Conservation (phyloP, 2,113 vertebrate genomes). For the Furnarius figulus region DNA sequence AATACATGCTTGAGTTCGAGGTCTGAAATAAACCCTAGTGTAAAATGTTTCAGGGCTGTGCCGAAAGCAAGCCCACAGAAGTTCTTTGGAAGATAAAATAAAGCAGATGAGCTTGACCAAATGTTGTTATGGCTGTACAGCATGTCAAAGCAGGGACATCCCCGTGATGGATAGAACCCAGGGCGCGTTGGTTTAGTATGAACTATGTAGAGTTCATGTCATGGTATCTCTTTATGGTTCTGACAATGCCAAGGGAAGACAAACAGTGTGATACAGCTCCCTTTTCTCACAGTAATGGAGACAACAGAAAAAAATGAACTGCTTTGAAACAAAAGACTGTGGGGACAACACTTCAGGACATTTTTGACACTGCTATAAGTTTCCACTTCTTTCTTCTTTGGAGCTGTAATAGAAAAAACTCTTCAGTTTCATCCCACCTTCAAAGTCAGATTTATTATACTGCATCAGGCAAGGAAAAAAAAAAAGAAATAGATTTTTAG, state of each 20-base stretch:
- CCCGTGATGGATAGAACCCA: slow-evolving; percentile 40
- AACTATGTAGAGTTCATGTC: slow-evolving; percentile 46
- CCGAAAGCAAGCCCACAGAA: background rate
- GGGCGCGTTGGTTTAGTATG: slow-evolving; percentile 8
- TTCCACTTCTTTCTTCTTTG: slow-evolving; percentile 79
- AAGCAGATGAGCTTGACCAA: background rate
- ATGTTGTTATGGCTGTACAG: slow-evolving; percentile 19
- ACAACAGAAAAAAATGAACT: slow-evolving; percentile 78
- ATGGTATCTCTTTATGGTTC: slow-evolving; percentile 65
- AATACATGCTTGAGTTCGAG: background rate
- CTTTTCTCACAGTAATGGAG: slow-evolving; percentile 79
- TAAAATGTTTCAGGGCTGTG: background rate
- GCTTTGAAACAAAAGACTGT: slow-evolving; percentile 81
- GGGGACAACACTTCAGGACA: slow-evolving; percentile 77
- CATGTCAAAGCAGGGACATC: slow-evolving; percentile 58
- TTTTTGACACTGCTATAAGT: slow-evolving; percentile 75
- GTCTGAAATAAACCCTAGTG: background rate
- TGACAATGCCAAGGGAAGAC: slow-evolving; percentile 81
- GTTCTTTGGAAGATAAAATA: background rate
- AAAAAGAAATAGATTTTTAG: slow-evolving; percentile 48
- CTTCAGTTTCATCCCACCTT: slow-evolving; percentile 71
- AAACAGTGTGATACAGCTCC: slow-evolving; percentile 80
- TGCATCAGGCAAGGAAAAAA: slow-evolving; percentile 51
- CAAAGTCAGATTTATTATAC: slow-evolving; percentile 66
- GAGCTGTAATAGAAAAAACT: slow-evolving; percentile 76